Conservation (phyloP, 2,113 vertebrate genomes). For the Cochlearius cochlearius region DNA sequence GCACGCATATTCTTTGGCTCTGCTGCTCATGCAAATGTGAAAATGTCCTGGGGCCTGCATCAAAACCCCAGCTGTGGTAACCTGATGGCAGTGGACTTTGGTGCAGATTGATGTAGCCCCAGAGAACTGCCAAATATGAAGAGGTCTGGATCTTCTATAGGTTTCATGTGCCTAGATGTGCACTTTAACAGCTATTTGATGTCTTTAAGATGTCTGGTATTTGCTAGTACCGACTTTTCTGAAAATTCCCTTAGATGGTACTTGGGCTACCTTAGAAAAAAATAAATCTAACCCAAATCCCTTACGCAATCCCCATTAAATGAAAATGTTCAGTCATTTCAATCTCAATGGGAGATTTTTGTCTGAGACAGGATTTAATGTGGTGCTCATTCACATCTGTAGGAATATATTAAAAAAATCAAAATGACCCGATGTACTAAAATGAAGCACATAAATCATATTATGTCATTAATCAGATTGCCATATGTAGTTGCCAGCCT, state of each 20-base stretch:
- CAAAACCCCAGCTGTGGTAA: background rate
- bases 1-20: background rate
- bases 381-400: constrained; percentile 9
- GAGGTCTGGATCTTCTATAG: background rate
- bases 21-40: background rate
- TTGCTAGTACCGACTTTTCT: background rate
- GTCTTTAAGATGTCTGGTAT: background rate
- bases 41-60: background rate
- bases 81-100: background rate
- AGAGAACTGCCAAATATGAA: background rate
- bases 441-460: constrained; percentile 49
- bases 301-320: background rate
- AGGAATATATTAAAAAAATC: constrained; percentile 24
- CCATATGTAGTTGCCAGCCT: background rate
- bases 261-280: background rate
- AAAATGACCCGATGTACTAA: background rate
- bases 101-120: accelerated
- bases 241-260: background rate
- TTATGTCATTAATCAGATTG: constrained; percentile 39
- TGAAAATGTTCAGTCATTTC: constrained; percentile 10
- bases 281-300: background rate
- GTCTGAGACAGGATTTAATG: constrained; percentile 27
- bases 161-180: background rate
- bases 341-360: constrained; percentile 39
- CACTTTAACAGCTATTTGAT: background rate